Evolutionary conservation across 2,797 vertebrate genomes (phyloP), one percentile per base, ranked within the genome.

Genomic region (Ptychadena robeensis): DNA sequence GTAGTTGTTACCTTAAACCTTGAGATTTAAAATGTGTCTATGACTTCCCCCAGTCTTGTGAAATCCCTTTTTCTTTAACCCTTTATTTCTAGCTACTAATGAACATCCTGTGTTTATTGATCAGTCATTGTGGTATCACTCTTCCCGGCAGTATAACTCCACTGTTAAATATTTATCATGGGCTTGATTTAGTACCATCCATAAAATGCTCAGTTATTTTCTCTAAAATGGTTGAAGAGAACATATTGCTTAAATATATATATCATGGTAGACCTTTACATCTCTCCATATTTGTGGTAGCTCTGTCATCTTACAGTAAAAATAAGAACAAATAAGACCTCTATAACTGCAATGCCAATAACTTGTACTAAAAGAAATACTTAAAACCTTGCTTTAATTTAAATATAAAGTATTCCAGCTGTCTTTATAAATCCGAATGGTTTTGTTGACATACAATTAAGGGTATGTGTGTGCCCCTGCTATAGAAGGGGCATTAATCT

Each of bases 161-260:
- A 68, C 75, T 68, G 12, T 78, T 78, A 78, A 78, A 78, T 67
- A 78, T 78, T 78, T 78, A 68, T 68, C 34, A 68, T 68, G 30
- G 40, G 9, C 64, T 68, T 78, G 64, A 68, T 68, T 78, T 25
- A 18, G 38, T 78, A 53, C 44, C 75, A 35, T 78, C 31, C 44
- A 68, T 68, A 35, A 35, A 44, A 57, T 78, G 32, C 66, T 67
- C 64, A 15, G 40, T 57, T 53, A 18, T 68, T 78, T 78, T 37
- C 63, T 44, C 27, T 44, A 65, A 59, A 76, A 44, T 44, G 27
- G 27, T 31, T 30, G 32, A 78, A 68, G 59, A 25, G 2, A 27
- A 28, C 15, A 61, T 61, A 53, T 53, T 53, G 9, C 28, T 61
- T 48, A 12, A 25, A 28, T 28, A 61, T 68, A 57, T 68, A 30